These are phyloP conservation scores for Hoplostethus atlanticus DNA, from an alignment of 2,797 vertebrate species.

Conservation along the genomic window DNA sequence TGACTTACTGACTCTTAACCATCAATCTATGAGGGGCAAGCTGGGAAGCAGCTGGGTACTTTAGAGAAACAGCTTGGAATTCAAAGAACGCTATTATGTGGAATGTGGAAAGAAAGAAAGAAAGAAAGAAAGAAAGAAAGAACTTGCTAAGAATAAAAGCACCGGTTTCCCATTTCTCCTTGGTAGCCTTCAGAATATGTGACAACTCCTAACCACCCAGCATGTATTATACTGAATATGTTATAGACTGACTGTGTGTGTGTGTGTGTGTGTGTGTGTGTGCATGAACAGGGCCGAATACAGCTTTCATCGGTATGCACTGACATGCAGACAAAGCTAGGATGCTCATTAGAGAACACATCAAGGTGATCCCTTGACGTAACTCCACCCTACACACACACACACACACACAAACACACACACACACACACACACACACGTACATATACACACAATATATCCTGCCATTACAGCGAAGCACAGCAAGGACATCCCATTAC, in stretches of 20 bases:
- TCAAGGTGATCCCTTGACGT: constrained; percentile 75
- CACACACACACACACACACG: background rate
- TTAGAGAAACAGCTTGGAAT: constrained; percentile 17
- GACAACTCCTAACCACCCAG: background rate
- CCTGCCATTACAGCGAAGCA: constrained; percentile 21
- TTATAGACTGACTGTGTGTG: background rate
- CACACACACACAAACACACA: constrained; percentile 23
- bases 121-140: background rate
- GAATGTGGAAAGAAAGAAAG: constrained; percentile 23
- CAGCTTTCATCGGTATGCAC: constrained; percentile 70
- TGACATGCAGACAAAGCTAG: constrained; percentile 67
- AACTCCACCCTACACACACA: constrained; percentile 42
- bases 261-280: constrained; percentile 28
- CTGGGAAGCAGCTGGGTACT: constrained; percentile 42
- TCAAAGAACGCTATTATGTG: constrained; percentile 14
- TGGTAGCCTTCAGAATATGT: constrained; percentile 4
- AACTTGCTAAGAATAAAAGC: background rate
- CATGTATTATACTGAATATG: constrained; percentile 9
- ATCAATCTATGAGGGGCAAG: constrained; percentile 46
- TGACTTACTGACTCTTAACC: constrained; percentile 13
- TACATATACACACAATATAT: background rate
- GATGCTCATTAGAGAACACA: constrained; percentile 71
- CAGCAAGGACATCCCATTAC: constrained; percentile 49
- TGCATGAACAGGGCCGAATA: constrained; percentile 23
- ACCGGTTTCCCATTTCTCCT: background rate